phyloP scores from a whole-genome alignment of 2,888 invertebrate species.

The Stenoptilia bipunctidactyla region DNA sequence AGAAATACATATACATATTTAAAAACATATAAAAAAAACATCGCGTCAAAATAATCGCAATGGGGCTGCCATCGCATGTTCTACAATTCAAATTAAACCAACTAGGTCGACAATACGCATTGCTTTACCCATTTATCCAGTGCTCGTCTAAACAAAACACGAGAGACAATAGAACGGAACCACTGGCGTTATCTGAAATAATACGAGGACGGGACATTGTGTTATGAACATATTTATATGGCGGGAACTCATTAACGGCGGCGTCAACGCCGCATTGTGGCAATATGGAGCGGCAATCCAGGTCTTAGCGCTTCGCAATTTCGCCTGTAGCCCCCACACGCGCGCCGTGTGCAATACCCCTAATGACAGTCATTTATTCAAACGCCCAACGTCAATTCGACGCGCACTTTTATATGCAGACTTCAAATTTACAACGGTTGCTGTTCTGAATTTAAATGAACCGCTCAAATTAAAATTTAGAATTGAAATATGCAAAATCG shows the following conservation, averaged over 20 bases:
- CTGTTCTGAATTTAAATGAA: too few species aligned
- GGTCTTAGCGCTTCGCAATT: conserved; percentile 55
- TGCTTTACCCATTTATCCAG: neutral
- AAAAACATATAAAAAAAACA: too few species aligned
- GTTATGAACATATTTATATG: conserved; percentile 34
- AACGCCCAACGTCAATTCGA: too few species aligned
- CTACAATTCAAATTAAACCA: neutral
- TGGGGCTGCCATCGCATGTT: too few species aligned
- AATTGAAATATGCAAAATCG: too few species aligned
- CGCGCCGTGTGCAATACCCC: conserved; percentile 16
- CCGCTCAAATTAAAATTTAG: too few species aligned
- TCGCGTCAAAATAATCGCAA: too few species aligned
- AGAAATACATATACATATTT: too few species aligned
- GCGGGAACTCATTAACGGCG: conserved; percentile 38
- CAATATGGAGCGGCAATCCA: conserved; percentile 39
- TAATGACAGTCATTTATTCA: neutral
- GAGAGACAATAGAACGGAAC: neutral
- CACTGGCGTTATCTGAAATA: conserved; percentile 21
- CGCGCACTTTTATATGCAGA: too few species aligned
- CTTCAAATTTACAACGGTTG: too few species aligned
- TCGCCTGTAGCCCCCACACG: conserved; percentile 36
- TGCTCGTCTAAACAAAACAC: neutral
- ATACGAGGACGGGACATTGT: conserved; percentile 22
- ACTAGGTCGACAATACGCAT: neutral
- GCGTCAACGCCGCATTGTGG: conserved; percentile 20